Evolutionary conservation across 2,888 invertebrate genomes (phyloP).

Genomic region (Amphipyra berbera): DNA sequence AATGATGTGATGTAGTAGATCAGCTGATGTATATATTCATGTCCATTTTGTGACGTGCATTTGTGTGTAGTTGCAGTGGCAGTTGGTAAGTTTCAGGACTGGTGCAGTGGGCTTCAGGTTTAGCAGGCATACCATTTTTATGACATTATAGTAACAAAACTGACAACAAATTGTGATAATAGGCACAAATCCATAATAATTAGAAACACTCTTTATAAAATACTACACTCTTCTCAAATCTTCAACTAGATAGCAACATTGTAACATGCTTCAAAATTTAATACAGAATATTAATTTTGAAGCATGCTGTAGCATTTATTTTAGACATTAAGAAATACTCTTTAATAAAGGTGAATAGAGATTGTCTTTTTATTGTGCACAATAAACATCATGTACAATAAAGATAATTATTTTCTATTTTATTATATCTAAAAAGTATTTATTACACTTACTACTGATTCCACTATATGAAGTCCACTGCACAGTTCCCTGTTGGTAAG

Average conservation of each 20-base stretch:
- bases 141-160: too few species aligned
- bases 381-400: background rate
- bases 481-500: slow-evolving; percentile 43
- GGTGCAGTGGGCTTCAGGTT: slow-evolving; percentile 37
- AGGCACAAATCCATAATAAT: too few species aligned
- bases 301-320: background rate
- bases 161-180: too few species aligned
- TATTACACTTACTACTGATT: background rate
- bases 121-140: background rate
- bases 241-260: too few species aligned
- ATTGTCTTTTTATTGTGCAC: background rate
- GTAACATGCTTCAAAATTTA: too few species aligned
- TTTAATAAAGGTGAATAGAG: background rate
- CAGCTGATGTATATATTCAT: slow-evolving; percentile 68
- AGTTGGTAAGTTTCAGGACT: slow-evolving; percentile 61
- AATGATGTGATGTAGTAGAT: slow-evolving; percentile 70
- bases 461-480: slow-evolving; percentile 36
- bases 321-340: background rate
- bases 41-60: slow-evolving; percentile 59
- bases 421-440: background rate
- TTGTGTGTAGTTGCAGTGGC: slow-evolving; percentile 63
- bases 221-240: too few species aligned
- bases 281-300: too few species aligned
- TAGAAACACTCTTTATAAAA: too few species aligned
- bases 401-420: background rate